Evolutionary conservation across 2,888 invertebrate species (phyloP), one percentile per base, ranked within the genome.

Genomic region (Elegia similella): DNA sequence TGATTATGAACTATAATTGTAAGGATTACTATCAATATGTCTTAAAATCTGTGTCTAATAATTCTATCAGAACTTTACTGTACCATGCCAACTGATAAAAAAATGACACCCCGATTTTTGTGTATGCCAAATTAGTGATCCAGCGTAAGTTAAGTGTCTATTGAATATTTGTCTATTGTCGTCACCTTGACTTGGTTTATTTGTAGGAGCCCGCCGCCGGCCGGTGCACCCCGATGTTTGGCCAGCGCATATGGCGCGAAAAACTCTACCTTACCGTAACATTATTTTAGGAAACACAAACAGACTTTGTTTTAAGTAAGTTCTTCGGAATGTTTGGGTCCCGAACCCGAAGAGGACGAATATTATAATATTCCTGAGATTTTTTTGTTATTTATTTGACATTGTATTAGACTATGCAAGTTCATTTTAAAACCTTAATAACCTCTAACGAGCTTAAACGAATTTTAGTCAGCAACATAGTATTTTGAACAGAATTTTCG

Each of bases 101-200:
- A n/a, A n/a, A n/a, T n/a, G n/a, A n/a, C n/a, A n/a, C n/a, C n/a
- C n/a, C n/a, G n/a, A n/a, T n/a, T n/a, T n/a, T n/a, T n/a, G n/a
- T n/a, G n/a, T n/a, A n/a, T n/a, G n/a, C n/a, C n/a, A n/a, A n/a
- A n/a, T n/a, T n/a, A n/a, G n/a, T n/a, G n/a, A 23, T 23, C 23
- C 12, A 10, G n/a, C n/a, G n/a, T 7, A 15, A 12, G 30, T 50
- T 12, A 10, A 10, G 10, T 6, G 34, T 50, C 50, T 50, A 50
- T 17, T 17, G 34, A 10, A 7, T 17, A 3, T 2, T 12, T 1
- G 50, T 34, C 50, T 16, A 34, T 12, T 15, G 7, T 12, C 44
- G 42, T 54, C 75, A 75, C 75, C 79, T 76, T 75, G 72, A 63
- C 72, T 59, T 59, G 75, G 77, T 80, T 75, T 80, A 69, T 77